A percentile compares a stretch with the other conserved stretches of the same genome.
phyloP scores from a whole-genome alignment of 2,888 invertebrate genomes.

The Epicampocera succincta region DNA sequence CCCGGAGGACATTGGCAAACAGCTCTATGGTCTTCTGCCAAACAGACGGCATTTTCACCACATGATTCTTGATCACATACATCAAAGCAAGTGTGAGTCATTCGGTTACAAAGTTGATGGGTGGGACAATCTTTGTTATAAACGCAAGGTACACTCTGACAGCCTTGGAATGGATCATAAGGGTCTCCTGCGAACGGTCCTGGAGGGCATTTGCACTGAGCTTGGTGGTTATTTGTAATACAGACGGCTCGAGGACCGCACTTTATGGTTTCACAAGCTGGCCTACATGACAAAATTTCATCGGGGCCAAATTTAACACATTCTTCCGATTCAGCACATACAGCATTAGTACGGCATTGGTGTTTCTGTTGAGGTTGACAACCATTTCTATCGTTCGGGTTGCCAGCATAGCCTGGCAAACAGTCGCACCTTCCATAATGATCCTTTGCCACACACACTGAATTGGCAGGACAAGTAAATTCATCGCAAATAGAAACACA shows the following conservation, averaged over 20 bases:
- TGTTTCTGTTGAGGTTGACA: constrained; percentile 88
- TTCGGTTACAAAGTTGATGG: constrained; percentile 90
- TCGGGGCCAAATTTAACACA: constrained; percentile 85
- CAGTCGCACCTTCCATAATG: constrained; percentile 93
- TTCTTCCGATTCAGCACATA: constrained; percentile 91
- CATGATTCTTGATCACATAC: constrained; percentile 92
- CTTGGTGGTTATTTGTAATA: constrained; percentile 93
- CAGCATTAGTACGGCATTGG: constrained; percentile 89
- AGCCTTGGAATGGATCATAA: constrained; percentile 88
- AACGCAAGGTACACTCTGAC: constrained; percentile 91
- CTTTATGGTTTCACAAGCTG: constrained; percentile 88
- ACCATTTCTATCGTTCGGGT: constrained; percentile 94
- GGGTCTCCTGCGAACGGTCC: constrained; percentile 94
- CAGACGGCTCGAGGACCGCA: constrained; percentile 95
- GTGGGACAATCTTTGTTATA: constrained; percentile 92
- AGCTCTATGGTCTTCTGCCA: constrained; percentile 91
- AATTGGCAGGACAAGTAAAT: constrained; percentile 92
- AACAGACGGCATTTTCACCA: constrained; percentile 93
- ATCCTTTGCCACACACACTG: constrained; percentile 88
- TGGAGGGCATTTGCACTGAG: constrained; percentile 94
- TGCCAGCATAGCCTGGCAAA: constrained; percentile 90
- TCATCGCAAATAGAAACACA: constrained; percentile 90
- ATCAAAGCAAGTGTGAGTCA: constrained; percentile 91
- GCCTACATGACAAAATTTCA: constrained; percentile 86
- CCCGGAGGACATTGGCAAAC: constrained; percentile 94